Evolutionary conservation across 2,797 vertebrate genomes (phyloP), one percentile per base, ranked within the genome.

Genomic region (Pseudochirops corinnae): DNA sequence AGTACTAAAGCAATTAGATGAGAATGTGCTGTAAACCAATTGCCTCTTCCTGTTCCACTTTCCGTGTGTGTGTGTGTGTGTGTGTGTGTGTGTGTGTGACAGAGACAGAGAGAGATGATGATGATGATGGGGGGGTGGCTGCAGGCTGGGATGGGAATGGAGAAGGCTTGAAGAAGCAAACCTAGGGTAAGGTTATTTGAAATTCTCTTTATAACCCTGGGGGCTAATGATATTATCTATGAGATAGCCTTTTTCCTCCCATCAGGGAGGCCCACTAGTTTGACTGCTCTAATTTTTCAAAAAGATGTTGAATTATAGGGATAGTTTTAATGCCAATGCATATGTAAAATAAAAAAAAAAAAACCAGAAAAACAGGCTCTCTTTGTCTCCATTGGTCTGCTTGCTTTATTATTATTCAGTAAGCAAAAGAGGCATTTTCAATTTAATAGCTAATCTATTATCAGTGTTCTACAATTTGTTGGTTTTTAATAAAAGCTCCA

Each of bases 361-460:
- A 50, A 6, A 31, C 28, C 31, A 55, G 28, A 91, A n/a, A 52
- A 55, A 33, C 33, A 55, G 53, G 14, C 29, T 91, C 6, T 55
- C 16, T 50, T 50, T 50, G 56, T 60, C 67, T 55, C 52, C 58
- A 62, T 46, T n/a, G 55, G 21, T 55, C 93, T 93, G 56, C 91
- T 95, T 94, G 87, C 93, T 95, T 94, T 96, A 91, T 95, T 57
- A 60, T 50, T 74, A 91, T 94, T 93, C 92, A 95, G 39, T 93
- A 57, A 94, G 60, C n/a, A 93, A 93, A 18, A 28, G 52, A 67
- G 56, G 50, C n/a, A 46, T 57, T 56, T 94, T 95, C 82, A 92
- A 39, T 90, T 95, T 57, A 94, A 93, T 90, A 92, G 93, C 92
- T 92, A 29, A 90, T 93, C 74, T 92, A 93, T 56, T 28, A 82